Evolutionary conservation across 2,797 vertebrate species (phyloP).

Genomic region (Vipera latastei): DNA sequence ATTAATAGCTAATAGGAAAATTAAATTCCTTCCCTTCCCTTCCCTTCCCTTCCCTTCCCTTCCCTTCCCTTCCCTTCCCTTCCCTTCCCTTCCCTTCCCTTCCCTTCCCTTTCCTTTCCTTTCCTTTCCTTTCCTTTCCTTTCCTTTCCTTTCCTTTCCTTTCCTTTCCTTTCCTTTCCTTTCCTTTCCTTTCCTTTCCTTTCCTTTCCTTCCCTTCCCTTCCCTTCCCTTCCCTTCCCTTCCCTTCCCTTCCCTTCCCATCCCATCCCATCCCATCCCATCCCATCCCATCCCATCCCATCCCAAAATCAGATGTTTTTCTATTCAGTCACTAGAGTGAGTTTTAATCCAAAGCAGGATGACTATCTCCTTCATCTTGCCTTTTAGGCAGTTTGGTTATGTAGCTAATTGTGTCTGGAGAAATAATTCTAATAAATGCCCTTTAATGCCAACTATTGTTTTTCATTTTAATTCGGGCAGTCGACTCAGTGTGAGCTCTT

Average conservation of each 20-base stretch:
- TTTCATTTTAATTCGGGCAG: conserved; percentile 76
- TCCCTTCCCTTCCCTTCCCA: no score
- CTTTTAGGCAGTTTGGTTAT: conserved; percentile 49
- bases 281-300: background rate
- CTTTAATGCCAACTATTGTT: conserved; percentile 74
- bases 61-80: no score
- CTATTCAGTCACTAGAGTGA: conserved; percentile 15
- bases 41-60: conserved; percentile 3
- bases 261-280: background rate
- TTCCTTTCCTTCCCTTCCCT: no score
- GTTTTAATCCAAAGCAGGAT: conserved; percentile 31
- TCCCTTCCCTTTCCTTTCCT: no score
- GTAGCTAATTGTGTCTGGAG: conserved; percentile 71
- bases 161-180: no score
- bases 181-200: no score
- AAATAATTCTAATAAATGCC: conserved; percentile 79
- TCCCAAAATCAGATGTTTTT: conserved; percentile 12
- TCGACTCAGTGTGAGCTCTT: conserved; percentile 65
- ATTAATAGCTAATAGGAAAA: background rate
- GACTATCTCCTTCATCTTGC: conserved; percentile 39
- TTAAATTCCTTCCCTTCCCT: background rate
- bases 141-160: no score
- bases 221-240: no score
- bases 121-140: no score
- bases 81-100: no score